phyloP scores from a whole-genome alignment of 2,888 invertebrate genomes.

The Drosophila acutilabella region DNA sequence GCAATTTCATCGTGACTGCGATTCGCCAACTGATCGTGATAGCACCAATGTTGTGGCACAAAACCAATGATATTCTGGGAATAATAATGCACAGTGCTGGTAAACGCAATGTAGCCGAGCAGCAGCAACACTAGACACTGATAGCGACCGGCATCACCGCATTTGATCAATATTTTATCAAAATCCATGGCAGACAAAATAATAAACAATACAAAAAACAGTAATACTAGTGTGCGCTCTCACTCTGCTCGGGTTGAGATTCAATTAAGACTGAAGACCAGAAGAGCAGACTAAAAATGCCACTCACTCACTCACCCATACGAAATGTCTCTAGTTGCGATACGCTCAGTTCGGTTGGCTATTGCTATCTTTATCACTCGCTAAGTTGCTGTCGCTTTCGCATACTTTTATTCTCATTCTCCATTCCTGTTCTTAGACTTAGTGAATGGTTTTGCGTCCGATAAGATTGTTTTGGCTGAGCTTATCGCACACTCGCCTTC shows the following conservation, averaged over 20 bases:
- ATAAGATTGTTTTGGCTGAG: conserved; percentile 65
- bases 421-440: not conserved
- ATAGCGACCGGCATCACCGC: conserved; percentile 86
- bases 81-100: conserved; percentile 87
- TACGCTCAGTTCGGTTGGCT: too few relatives aligned
- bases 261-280: conserved; percentile 60
- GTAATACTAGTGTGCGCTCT: conserved; percentile 13
- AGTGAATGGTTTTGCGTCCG: conserved; percentile 26
- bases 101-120: conserved; percentile 86
- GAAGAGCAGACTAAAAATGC: conserved; percentile 8
- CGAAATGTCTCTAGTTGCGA: not conserved
- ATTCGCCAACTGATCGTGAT: conserved; percentile 73
- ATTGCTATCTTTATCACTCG: too few relatives aligned
- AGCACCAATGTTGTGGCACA: conserved; percentile 85
- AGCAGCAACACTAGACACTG: conserved; percentile 86
- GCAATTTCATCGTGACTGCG: conserved; percentile 75
- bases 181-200: conserved; percentile 81
- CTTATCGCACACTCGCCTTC: conserved; percentile 47
- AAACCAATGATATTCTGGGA: conserved; percentile 87
- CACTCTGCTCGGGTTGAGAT: conserved; percentile 57
- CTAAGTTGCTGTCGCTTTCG: not conserved
- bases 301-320: conserved; percentile 16
- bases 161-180: conserved; percentile 86
- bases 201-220: not conserved
- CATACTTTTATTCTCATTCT: conserved; percentile 17